Conservation (phyloP, 2,113 vertebrate species). For the Rhinoderma darwinii region DNA sequence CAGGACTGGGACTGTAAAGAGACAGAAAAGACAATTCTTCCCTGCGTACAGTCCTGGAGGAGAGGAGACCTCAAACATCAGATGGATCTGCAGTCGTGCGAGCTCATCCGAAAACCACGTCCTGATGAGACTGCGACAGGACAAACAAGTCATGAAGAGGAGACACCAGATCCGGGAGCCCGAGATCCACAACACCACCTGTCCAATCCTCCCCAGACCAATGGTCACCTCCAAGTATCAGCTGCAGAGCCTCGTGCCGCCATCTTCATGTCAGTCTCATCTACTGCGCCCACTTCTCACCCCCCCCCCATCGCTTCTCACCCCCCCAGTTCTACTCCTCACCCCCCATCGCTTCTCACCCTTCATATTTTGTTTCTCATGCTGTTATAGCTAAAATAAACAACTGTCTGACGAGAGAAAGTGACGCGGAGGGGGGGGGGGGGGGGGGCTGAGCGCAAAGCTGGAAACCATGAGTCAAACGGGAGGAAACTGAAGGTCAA, state of each 20-base stretch:
- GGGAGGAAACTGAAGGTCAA: constrained; percentile 7
- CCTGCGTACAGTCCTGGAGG: no score
- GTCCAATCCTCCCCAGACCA: background rate
- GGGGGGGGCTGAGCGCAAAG: background rate
- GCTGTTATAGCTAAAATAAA: constrained; percentile 44
- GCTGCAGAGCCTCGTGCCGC: background rate
- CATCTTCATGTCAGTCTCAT: background rate
- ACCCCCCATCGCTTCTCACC: background rate
- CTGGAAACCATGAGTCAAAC: constrained; percentile 32
- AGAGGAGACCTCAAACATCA: no score
- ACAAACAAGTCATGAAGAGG: background rate
- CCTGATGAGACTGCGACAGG: background rate
- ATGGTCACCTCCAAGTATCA: background rate
- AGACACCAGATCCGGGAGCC: background rate
- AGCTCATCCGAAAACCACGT: background rate
- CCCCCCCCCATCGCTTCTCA: background rate
- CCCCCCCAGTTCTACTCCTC: no score
- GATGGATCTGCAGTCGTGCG: background rate
- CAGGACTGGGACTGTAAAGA: no score
- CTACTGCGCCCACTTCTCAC: fast-evolving
- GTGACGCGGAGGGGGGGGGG: background rate
- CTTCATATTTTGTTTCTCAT: constrained; percentile 27
- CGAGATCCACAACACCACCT: no score
- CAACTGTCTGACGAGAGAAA: background rate
- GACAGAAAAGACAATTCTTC: no score